phyloP scores from a whole-genome alignment of 2,888 invertebrate genomes.

The Helicoverpa assulta region DNA sequence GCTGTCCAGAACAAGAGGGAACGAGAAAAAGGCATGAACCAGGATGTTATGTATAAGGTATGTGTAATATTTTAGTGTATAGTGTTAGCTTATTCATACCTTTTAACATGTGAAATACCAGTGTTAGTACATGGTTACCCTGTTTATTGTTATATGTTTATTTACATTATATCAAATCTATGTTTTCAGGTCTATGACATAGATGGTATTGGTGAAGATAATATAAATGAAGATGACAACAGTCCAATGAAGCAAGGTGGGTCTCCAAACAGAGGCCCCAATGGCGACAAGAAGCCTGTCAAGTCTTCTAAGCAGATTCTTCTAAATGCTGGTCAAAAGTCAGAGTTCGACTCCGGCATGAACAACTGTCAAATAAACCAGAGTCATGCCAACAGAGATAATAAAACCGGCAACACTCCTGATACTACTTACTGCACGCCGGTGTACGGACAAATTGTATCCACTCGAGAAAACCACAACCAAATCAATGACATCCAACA shows the following conservation, averaged over 20 bases:
- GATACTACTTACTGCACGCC: slow-evolving; percentile 87
- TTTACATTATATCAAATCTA: too few relatives aligned
- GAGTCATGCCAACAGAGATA: slow-evolving; percentile 72
- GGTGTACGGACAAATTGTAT: slow-evolving; percentile 87
- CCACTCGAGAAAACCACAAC: slow-evolving; percentile 86
- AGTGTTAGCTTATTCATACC: too few relatives aligned
- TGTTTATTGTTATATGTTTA: too few relatives aligned
- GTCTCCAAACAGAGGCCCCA: slow-evolving; percentile 71
- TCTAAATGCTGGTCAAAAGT: slow-evolving; percentile 86
- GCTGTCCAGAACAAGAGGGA: slow-evolving; percentile 92
- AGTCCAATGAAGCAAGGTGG: slow-evolving; percentile 52
- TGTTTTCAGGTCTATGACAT: slow-evolving; percentile 85
- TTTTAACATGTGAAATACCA: neutral
- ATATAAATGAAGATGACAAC: slow-evolving; percentile 81
- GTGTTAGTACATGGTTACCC: too few relatives aligned
- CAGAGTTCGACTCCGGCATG: slow-evolving; percentile 88
- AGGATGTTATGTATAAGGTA: slow-evolving; percentile 88
- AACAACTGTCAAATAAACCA: slow-evolving; percentile 86
- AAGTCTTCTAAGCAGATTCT: slow-evolving; percentile 88
- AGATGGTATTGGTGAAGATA: slow-evolving; percentile 85
- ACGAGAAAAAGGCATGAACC: slow-evolving; percentile 85
- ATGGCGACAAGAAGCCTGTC: slow-evolving; percentile 76
- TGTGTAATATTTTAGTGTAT: slow-evolving; percentile 9
- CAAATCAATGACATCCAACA: slow-evolving; percentile 88
- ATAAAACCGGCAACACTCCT: slow-evolving; percentile 72